phyloP scores from a whole-genome alignment of 2,113 vertebrate genomes.

The Crotalus viridis region DNA sequence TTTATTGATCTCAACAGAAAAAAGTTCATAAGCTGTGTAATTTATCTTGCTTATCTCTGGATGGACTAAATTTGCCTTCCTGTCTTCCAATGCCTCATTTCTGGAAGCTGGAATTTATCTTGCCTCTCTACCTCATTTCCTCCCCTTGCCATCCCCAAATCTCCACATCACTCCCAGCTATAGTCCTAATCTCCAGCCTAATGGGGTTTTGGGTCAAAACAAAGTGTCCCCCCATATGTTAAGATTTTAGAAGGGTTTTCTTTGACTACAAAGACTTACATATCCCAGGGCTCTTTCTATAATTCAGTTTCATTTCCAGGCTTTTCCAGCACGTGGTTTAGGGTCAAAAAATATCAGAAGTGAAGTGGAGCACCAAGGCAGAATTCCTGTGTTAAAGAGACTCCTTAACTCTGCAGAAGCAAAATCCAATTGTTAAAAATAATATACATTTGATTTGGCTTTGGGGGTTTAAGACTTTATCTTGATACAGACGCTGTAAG shows the following conservation, averaged over 20 bases:
- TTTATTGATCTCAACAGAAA: neutral
- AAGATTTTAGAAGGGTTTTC: neutral
- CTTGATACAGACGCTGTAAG: neutral
- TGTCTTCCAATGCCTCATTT: neutral
- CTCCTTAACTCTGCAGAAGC: neutral
- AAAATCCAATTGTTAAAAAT: neutral
- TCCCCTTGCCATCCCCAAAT: neutral
- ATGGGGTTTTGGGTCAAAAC: neutral
- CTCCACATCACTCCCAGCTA: neutral
- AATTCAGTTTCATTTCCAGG: neutral
- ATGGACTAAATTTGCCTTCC: neutral
- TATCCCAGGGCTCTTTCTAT: neutral
- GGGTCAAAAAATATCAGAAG: neutral
- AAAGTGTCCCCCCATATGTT: neutral
- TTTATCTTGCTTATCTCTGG: neutral
- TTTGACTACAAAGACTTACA: neutral
- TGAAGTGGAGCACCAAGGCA: neutral
- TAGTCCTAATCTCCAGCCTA: neutral
- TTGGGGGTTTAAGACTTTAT: neutral
- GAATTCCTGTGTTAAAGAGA: neutral
- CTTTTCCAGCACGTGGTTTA: neutral
- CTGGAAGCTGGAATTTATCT: neutral
- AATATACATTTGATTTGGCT: neutral
- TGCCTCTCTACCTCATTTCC: no score
- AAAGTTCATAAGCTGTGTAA: neutral